phyloP scores from a whole-genome alignment of 2,888 invertebrate species.

The Dryobotodes eremita region DNA sequence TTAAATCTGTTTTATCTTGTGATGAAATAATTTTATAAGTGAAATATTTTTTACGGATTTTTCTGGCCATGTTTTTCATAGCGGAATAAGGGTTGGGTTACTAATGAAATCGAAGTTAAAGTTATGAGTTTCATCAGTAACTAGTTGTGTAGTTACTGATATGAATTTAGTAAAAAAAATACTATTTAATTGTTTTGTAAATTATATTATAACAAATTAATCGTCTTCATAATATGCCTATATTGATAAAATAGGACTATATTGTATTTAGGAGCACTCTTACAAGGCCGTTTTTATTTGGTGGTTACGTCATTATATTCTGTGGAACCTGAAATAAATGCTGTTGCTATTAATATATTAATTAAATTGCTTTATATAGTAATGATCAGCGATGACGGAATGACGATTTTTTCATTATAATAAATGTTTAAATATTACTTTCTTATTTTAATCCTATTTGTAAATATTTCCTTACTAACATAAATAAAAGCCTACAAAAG shows the following conservation, averaged over 20 bases:
- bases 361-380: background rate
- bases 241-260: no score
- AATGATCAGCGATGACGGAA: background rate
- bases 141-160: background rate
- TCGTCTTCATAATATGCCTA: background rate
- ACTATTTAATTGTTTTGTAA: background rate
- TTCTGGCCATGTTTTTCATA: background rate
- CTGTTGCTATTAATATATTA: background rate
- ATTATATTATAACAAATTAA: background rate
- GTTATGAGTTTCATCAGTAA: background rate
- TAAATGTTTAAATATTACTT: background rate
- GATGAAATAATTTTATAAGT: background rate
- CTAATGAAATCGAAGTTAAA: background rate
- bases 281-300: background rate
- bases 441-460: background rate
- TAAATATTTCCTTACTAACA: background rate
- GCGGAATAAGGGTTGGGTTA: background rate
- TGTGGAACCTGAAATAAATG: background rate
- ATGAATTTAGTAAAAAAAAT: background rate
- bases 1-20: slow-evolving; percentile 35
- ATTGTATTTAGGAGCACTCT: background rate
- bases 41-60: background rate
- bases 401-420: background rate
- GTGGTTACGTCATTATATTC: background rate
- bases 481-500: slow-evolving; percentile 1